Base-by-base conservation (phyloP, 2,113 vertebrate genomes). In the Cyanoderma ruficeps region DNA sequence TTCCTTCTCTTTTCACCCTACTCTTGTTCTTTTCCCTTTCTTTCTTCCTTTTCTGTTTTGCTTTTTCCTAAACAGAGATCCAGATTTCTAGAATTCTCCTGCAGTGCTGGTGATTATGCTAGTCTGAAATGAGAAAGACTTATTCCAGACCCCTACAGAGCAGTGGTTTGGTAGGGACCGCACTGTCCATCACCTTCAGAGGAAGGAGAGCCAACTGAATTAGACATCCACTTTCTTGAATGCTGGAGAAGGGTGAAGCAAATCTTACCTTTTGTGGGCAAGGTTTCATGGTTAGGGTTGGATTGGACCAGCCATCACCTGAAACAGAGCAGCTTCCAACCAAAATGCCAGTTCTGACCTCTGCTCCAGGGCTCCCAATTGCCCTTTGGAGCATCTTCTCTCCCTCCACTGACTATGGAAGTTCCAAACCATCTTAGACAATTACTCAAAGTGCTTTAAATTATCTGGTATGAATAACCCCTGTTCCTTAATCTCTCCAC, bases 1-100 rank as follows among this genome's bases (percentile, higher is more conserved):
- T 37, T 23, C 22, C 7, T 46, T 31, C 10, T 42, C 21, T 37
- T 30, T 12, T 1, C 0, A 10, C 12, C 17, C 13, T 13, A 6
- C 9, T 14, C 11, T 8, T 35, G 10, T 37, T 13, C 11, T 13
- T 17, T 9, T 25, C 9, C 13, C 42, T 46, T 52, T 19, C 28
- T 56, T 35, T 18, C 31, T 37, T 25, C 30, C 17, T 42, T 61
- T 67, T 90, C 47, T 44, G 5, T 71, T 80, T 33, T 46, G 21
- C 41, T 60, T 69, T 64, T 83, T 35, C 68, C 47, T 21, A 53
- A 67, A 13, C 8, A 30, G 56, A 61, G 15, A 37, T 42, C 11
- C n/a, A 15, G 4, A 35, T 72, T 84, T 55, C 59, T 63, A 49
- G 44, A 79, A 70, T 21, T 21, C 14, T n/a, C 28, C 44, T 49